Conservation (phyloP, 2,113 vertebrate species). For the Athene cunicularia region DNA sequence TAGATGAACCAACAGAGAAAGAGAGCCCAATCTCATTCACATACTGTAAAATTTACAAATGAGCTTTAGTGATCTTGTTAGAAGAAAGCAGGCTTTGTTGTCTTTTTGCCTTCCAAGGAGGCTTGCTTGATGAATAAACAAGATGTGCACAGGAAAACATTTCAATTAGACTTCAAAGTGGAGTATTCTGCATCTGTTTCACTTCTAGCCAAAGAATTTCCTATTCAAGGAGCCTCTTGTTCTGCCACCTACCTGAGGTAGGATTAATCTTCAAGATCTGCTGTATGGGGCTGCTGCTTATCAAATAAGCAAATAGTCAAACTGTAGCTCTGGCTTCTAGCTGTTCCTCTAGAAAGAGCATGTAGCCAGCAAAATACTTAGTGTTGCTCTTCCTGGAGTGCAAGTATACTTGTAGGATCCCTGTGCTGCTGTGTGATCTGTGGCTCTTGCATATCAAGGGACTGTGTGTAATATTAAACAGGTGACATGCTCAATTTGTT, state of each 20-base stretch:
- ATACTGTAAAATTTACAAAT: not conserved
- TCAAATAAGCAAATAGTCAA: conserved; percentile 15
- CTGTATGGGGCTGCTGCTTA: conserved; percentile 2
- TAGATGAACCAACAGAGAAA: not conserved
- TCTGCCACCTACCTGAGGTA: conserved; percentile 45
- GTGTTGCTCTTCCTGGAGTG: not conserved
- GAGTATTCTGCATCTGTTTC: conserved; percentile 44
- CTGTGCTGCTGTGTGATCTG: not conserved
- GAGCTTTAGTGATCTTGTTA: not conserved
- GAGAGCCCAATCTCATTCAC: not conserved
- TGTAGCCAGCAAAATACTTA: conserved; percentile 25
- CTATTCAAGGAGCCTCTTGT: conserved; percentile 43
- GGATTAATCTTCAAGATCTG: conserved; percentile 7
- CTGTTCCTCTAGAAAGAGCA: conserved; percentile 21
- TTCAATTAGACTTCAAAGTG: conserved; percentile 22
- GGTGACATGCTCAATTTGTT: not conserved
- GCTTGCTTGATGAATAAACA: conserved; percentile 3
- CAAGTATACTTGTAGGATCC: conserved; percentile 5
- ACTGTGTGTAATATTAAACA: not conserved
- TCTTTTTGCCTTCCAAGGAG: not conserved
- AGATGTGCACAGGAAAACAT: not conserved
- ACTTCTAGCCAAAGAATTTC: conserved; percentile 51
- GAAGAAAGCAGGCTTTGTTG: not conserved
- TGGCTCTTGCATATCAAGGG: not conserved
- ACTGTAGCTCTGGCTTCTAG: conserved; percentile 42